A percentile compares a stretch with the other conserved stretches of the same genome.
These are phyloP conservation scores for Cisticola juncidis DNA, from an alignment of 2,113 vertebrate genomes.

Conservation along the genomic window DNA sequence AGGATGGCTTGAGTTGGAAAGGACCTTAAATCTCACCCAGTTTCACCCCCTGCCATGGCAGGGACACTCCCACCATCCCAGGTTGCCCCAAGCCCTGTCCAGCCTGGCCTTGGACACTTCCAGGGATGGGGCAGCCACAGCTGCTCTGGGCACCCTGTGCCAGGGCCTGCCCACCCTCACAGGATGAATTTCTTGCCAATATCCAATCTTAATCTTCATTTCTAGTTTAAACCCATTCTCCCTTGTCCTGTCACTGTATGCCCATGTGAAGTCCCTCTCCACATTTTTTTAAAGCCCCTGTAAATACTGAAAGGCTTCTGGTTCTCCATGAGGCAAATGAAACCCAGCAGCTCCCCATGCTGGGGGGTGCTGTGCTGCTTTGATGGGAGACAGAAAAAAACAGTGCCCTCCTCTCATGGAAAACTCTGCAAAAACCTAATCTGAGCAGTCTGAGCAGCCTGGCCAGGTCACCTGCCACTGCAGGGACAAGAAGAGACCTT, in stretches of 20 bases:
- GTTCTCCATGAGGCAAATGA: neutral
- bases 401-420: accelerated
- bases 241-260: neutral
- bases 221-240: neutral
- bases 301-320: neutral
- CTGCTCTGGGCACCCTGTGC: neutral
- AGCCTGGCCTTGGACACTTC: accelerated
- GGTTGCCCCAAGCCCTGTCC: accelerated
- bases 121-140: neutral
- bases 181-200: neutral
- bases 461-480: neutral
- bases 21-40: neutral
- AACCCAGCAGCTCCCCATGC: neutral
- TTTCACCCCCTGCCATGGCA: neutral
- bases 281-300: neutral
- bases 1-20: neutral
- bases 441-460: neutral
- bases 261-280: neutral
- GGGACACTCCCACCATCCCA: neutral
- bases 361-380: neutral
- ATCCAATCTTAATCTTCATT: neutral
- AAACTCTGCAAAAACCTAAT: neutral
- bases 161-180: accelerated
- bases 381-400: neutral
- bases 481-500: neutral